These are phyloP conservation scores for Fopius arisanus DNA, from an alignment of 1,140 invertebrate genomes.

Conservation along the genomic window DNA sequence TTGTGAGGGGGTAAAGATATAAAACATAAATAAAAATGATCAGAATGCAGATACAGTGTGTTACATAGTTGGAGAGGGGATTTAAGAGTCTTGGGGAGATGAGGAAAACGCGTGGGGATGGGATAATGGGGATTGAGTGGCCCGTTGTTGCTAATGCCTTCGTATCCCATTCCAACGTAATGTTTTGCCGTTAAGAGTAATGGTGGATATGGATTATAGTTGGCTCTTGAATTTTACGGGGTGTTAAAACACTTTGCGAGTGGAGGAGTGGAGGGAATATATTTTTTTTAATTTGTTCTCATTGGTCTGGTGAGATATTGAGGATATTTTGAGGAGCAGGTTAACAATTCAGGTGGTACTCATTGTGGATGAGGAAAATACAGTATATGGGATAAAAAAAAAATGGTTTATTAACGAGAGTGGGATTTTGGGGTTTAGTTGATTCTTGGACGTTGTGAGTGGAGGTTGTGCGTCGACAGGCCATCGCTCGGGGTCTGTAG, in stretches of 20 bases:
- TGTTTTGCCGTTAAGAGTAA: neutral
- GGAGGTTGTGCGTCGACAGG: too few relatives aligned
- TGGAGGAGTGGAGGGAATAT: constrained; percentile 12
- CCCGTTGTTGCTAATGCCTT: constrained; percentile 1
- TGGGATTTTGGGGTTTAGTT: too few relatives aligned
- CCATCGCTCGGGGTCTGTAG: too few relatives aligned
- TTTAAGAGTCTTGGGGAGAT: neutral
- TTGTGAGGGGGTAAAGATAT: neutral
- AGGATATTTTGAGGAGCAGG: neutral
- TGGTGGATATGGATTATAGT: neutral
- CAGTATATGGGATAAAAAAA: too few relatives aligned
- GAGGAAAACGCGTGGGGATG: neutral
- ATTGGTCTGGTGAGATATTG: neutral
- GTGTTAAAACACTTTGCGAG: neutral
- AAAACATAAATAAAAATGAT: constrained; percentile 2
- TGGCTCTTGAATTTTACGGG: neutral
- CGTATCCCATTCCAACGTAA: neutral
- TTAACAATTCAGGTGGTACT: too few relatives aligned
- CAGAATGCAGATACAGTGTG: constrained; percentile 3
- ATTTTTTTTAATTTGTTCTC: constrained; percentile 15
- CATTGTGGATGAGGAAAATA: too few relatives aligned
- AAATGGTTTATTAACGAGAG: too few relatives aligned
- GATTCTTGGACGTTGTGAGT: too few relatives aligned
- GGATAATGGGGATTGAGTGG: neutral
- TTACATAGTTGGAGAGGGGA: neutral